phyloP scores from a whole-genome alignment of 2,888 invertebrate genomes.

The Ethmia dodecea region DNA sequence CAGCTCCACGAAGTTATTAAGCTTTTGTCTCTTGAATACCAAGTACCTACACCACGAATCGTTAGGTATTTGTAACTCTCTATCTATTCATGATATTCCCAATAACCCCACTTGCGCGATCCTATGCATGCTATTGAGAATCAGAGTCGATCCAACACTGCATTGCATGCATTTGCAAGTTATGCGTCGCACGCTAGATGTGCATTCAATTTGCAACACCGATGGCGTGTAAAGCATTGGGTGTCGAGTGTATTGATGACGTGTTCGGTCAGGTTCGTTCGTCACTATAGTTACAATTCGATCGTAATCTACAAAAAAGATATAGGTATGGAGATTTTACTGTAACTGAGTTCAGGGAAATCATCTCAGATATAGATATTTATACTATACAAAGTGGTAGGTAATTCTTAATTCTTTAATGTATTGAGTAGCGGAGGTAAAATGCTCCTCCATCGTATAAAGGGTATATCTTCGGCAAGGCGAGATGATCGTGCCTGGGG shows the following conservation, averaged over 20 bases:
- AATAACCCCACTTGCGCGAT: slow-evolving; percentile 3
- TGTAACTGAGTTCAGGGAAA: too few species aligned
- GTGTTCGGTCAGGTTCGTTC: slow-evolving; percentile 21
- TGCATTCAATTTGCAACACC: slow-evolving; percentile 26
- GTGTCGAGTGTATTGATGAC: slow-evolving; percentile 18
- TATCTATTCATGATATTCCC: slow-evolving; percentile 7
- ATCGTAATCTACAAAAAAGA: too few species aligned
- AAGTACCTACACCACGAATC: neutral
- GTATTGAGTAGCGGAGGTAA: too few species aligned
- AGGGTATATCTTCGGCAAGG: too few species aligned
- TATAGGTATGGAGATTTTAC: too few species aligned
- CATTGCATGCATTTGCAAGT: slow-evolving; percentile 25
- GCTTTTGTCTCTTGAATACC: neutral
- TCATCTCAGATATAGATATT: too few species aligned
- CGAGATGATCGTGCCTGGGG: too few species aligned
- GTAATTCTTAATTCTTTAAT: too few species aligned
- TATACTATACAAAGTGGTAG: too few species aligned
- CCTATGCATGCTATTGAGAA: slow-evolving; percentile 14
- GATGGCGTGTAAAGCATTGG: slow-evolving; percentile 19
- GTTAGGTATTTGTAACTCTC: slow-evolving; percentile 4
- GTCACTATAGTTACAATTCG: too few species aligned
- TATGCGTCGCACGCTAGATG: slow-evolving; percentile 15
- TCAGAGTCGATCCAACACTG: slow-evolving; percentile 18
- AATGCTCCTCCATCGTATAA: too few species aligned
- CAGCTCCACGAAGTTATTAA: too few species aligned